Conservation (phyloP, 2,888 invertebrate species). For the Caenorhabditis sp. region DNA sequence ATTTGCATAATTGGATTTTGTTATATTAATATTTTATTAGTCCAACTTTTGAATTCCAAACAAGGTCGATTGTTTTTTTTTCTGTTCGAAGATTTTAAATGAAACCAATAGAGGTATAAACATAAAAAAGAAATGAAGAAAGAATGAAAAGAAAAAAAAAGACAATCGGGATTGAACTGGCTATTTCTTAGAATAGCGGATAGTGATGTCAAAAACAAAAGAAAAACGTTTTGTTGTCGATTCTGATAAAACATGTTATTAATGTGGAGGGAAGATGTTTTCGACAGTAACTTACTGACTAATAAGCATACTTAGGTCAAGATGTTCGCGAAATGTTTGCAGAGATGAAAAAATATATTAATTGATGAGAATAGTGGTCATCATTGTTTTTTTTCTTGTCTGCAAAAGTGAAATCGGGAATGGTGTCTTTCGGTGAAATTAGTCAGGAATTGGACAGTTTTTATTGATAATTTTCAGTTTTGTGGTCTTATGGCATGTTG, state of each 20-base stretch:
- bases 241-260: conserved; percentile 8
- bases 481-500: no score
- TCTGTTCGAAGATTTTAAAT: background rate
- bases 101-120: background rate
- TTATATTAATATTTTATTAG: background rate
- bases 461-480: no score
- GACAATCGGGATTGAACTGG: background rate
- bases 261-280: conserved; percentile 1
- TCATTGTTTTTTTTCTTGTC: no score
- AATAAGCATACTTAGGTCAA: background rate
- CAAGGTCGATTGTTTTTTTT: background rate
- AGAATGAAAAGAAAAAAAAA: conserved; percentile 2
- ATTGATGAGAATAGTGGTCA: no score
- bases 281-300: background rate
- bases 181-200: background rate
- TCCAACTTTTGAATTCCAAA: background rate
- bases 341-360: background rate
- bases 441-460: no score
- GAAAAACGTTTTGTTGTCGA: conserved; percentile 6
- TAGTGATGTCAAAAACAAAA: background rate
- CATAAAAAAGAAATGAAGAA: background rate
- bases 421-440: no score
- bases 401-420: no score
- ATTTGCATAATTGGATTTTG: background rate
- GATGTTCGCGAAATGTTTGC: background rate